Percentiles rank a stretch among this genome's conserved stretches.
phyloP scores from a whole-genome alignment of 1,140 invertebrate genomes.

The Drosophila nannoptera region DNA sequence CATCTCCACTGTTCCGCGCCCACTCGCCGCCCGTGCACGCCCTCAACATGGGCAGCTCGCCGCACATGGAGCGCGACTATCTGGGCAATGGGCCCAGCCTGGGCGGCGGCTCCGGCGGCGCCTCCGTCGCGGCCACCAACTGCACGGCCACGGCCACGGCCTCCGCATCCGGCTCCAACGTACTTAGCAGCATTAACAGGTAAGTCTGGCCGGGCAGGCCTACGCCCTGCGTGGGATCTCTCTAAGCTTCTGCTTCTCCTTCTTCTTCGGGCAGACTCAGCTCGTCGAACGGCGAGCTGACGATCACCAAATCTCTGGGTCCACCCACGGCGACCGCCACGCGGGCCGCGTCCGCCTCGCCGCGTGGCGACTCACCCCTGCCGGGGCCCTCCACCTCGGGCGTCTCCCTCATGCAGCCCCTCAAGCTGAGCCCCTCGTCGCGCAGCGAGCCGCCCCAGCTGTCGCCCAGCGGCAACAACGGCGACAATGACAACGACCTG shows the following conservation, averaged over 20 bases:
- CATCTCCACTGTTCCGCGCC: conserved; percentile 71
- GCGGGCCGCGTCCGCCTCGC: conserved; percentile 82
- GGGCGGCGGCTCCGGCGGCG: conserved; percentile 25
- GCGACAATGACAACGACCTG: conserved; percentile 83
- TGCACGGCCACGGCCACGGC: conserved; percentile 40
- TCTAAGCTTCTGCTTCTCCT: not conserved
- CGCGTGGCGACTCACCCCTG: conserved; percentile 64
- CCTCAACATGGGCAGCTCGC: conserved; percentile 64
- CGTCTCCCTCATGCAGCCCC: conserved; percentile 63
- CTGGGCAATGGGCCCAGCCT: conserved; percentile 66
- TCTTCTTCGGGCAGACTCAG: conserved; percentile 82
- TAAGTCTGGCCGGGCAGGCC: conserved; percentile 1
- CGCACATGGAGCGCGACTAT: conserved; percentile 69
- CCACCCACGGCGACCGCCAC: conserved; percentile 81
- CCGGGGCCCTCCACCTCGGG: conserved; percentile 67
- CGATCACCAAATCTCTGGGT: conserved; percentile 87
- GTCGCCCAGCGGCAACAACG: conserved; percentile 80
- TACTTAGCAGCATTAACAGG: conserved; percentile 81
- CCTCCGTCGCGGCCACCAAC: conserved; percentile 28
- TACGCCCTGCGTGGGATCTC: rapidly evolving
- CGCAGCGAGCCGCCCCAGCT: conserved; percentile 73
- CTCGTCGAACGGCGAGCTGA: conserved; percentile 87
- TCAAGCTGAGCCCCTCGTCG: conserved; percentile 69
- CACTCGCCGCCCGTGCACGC: conserved; percentile 66
- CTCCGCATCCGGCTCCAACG: conserved; percentile 69